A percentile compares a stretch with the other conserved stretches of the same genome.
These are phyloP conservation scores for Tarsius wallacei DNA, from an alignment of 2,797 vertebrate genomes.

Conservation along the genomic window DNA sequence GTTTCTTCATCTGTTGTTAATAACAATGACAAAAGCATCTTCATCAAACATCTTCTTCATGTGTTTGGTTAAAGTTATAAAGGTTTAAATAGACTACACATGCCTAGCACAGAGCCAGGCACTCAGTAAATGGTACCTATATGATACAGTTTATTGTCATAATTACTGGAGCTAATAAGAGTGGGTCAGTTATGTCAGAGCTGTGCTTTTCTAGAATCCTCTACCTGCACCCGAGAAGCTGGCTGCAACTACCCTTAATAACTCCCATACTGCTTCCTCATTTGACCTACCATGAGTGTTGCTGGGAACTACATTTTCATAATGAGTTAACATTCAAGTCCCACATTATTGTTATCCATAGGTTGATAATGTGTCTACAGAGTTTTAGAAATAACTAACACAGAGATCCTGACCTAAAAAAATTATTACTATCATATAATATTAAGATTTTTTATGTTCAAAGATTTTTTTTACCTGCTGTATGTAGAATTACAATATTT, in stretches of 20 bases:
- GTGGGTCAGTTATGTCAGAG: neutral
- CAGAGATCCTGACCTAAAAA: neutral
- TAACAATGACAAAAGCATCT: neutral
- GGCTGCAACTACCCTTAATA: neutral
- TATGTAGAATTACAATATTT: neutral
- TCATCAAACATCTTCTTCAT: neutral
- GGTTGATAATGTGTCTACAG: neutral
- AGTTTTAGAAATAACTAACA: neutral
- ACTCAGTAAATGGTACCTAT: neutral
- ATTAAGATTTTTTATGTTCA: neutral
- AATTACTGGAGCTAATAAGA: neutral
- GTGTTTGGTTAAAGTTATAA: too few species aligned
- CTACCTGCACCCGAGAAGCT: neutral
- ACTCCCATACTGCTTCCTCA: neutral
- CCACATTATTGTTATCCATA: neutral
- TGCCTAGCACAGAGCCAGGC: neutral
- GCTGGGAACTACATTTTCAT: neutral
- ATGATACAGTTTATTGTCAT: neutral
- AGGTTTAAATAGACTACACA: neutral
- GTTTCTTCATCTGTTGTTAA: neutral
- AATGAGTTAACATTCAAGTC: neutral
- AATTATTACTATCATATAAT: neutral
- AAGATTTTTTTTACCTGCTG: neutral
- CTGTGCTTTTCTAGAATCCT: neutral
- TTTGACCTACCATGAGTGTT: neutral